These are phyloP conservation scores for Polia nebulosa DNA, from an alignment of 2,888 invertebrate species.

Conservation along the genomic window DNA sequence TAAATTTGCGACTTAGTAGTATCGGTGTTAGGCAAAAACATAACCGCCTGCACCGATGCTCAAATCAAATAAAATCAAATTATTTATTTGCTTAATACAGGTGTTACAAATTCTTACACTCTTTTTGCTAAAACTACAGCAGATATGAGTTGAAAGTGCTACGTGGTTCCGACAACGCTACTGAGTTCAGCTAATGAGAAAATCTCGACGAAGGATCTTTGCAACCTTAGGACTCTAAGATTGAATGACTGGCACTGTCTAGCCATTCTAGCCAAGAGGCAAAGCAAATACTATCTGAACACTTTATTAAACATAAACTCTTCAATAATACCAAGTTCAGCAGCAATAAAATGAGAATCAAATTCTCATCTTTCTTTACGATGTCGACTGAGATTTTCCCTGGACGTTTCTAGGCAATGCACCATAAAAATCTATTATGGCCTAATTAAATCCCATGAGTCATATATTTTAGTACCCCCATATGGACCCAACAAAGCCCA, in stretches of 20 bases:
- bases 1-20: too few relatives aligned
- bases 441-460: constrained; percentile 61
- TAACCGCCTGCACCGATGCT: too few relatives aligned
- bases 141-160: too few relatives aligned
- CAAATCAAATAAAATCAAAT: too few relatives aligned
- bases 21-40: too few relatives aligned
- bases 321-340: constrained; percentile 25
- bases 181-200: neutral
- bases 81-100: too few relatives aligned
- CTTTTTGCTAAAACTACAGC: too few relatives aligned
- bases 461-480: constrained; percentile 66
- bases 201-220: neutral
- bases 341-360: constrained; percentile 32
- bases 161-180: neutral
- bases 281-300: neutral
- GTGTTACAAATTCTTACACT: too few relatives aligned
- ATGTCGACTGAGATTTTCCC: constrained; percentile 44
- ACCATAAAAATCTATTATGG: constrained; percentile 68
- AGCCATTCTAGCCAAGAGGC: neutral
- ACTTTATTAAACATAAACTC: constrained; percentile 23
- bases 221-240: too few relatives aligned
- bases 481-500: constrained; percentile 65
- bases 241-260: neutral
- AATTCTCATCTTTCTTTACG: constrained; percentile 47
- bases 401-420: constrained; percentile 28